A percentile compares a stretch with the other conserved stretches of the same genome.
Conservation (phyloP, 1,140 invertebrate genomes). For the Micrasema minimum region DNA sequence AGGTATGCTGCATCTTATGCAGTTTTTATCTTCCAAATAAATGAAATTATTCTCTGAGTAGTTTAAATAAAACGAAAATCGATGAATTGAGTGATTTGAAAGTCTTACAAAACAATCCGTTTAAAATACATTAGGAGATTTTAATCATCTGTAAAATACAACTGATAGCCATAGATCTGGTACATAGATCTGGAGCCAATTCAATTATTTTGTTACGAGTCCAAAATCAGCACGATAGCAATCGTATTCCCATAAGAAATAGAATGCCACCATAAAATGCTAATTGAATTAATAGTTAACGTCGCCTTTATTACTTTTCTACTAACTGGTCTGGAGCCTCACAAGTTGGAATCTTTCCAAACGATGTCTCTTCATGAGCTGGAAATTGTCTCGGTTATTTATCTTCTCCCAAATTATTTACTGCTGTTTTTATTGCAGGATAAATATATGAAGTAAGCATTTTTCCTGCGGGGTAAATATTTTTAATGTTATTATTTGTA, state of each 20-base stretch:
- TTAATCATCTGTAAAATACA: no score
- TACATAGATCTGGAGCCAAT: no score
- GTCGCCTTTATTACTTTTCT: slow-evolving; percentile 26
- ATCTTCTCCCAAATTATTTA: slow-evolving; percentile 45
- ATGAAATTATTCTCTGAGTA: no score
- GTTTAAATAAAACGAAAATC: no score
- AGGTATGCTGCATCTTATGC: no score
- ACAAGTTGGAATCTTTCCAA: slow-evolving; percentile 31
- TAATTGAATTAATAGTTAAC: slow-evolving; percentile 35
- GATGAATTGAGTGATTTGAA: no score
- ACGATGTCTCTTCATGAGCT: slow-evolving; percentile 8
- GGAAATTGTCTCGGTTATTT: slow-evolving; percentile 51
- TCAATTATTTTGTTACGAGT: background rate
- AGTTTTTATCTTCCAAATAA: no score
- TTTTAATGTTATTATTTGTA: slow-evolving; percentile 46
- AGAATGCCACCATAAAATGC: slow-evolving; percentile 17
- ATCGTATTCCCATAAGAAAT: slow-evolving; percentile 12
- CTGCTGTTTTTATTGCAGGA: slow-evolving; percentile 50
- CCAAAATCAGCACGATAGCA: background rate
- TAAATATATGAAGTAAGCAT: slow-evolving; percentile 44
- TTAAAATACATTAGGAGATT: no score
- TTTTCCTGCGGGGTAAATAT: slow-evolving; percentile 43
- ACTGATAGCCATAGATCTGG: no score
- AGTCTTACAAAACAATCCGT: no score
- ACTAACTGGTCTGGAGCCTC: slow-evolving; percentile 21